Percentiles rank a stretch among this genome's conserved stretches.
Conservation (phyloP, 2,888 invertebrate genomes). For the Globia sparganii region DNA sequence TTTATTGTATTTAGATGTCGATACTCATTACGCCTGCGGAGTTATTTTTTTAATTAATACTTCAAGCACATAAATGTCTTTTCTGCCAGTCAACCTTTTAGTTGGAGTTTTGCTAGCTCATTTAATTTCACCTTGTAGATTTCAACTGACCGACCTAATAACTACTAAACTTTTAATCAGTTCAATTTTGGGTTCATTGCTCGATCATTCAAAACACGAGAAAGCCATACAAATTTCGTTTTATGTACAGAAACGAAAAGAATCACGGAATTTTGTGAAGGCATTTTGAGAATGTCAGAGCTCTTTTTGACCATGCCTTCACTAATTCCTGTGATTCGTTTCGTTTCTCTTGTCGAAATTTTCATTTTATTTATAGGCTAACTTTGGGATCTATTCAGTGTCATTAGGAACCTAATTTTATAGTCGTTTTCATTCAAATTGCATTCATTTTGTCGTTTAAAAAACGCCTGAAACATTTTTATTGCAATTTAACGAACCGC, state of each 20-base stretch:
- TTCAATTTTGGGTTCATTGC: slow-evolving; percentile 2
- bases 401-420: not conserved
- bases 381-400: slow-evolving; percentile 12
- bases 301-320: not conserved
- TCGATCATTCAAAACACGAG: slow-evolving; percentile 8
- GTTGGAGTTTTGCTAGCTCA: not conserved
- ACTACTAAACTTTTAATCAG: not conserved
- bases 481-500: slow-evolving; percentile 38
- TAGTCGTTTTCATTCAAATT: slow-evolving; percentile 1
- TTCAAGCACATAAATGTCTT: too few relatives aligned
- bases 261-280: not conserved
- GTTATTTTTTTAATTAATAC: too few relatives aligned
- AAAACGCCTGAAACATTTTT: slow-evolving; percentile 47
- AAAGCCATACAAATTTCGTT: slow-evolving; percentile 1
- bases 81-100: too few relatives aligned
- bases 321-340: not conserved
- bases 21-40: not conserved
- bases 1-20: not conserved
- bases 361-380: not conserved
- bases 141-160: not conserved
- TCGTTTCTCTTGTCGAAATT: not conserved
- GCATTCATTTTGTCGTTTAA: not conserved
- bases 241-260: not conserved
- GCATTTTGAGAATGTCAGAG: not conserved
- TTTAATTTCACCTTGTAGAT: not conserved